Conservation (phyloP, 2,113 vertebrate genomes). For the Gymnogyps californianus region DNA sequence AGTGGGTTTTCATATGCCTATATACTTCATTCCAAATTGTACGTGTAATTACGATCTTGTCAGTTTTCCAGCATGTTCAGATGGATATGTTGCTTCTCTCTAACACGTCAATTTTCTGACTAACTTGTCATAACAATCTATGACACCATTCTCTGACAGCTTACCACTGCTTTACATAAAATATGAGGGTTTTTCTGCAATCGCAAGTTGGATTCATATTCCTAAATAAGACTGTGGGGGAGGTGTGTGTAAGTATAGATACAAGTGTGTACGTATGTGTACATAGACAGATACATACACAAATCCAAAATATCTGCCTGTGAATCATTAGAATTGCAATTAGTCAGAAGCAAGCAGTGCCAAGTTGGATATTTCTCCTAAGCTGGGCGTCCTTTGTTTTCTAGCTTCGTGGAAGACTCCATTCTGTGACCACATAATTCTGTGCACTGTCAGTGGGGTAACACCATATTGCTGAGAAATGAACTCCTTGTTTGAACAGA, state of each 20-base stretch:
- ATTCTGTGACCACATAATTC: not conserved
- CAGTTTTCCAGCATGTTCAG: not conserved
- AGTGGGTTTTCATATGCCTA: not conserved
- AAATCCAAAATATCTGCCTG: not conserved
- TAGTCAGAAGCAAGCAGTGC: not conserved
- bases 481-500: not conserved
- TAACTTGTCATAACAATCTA: not conserved
- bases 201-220: not conserved
- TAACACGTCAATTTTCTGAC: not conserved
- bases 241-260: not conserved
- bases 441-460: not conserved
- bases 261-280: not conserved
- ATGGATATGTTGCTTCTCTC: not conserved
- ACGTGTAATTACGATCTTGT: fast-evolving
- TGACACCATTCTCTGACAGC: not conserved
- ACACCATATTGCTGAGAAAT: not conserved
- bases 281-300: not conserved
- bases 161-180: not conserved
- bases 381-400: not conserved
- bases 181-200: not conserved
- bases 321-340: not conserved
- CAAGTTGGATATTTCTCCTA: not conserved
- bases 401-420: not conserved
- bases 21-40: not conserved
- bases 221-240: not conserved